Conservation (phyloP, 1,140 invertebrate genomes). For the Orchesella cincta region DNA sequence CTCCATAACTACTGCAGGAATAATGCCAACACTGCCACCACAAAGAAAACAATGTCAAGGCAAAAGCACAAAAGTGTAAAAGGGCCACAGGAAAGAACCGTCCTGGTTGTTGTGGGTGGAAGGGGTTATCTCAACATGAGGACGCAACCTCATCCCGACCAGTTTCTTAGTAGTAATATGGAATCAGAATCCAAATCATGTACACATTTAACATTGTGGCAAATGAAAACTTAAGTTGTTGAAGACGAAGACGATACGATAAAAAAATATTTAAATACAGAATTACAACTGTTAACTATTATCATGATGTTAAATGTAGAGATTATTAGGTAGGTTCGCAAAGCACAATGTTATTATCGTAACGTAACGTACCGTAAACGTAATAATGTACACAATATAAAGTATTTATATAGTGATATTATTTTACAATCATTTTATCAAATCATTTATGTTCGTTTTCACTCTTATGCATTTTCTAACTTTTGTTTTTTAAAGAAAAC, state of each 20-base stretch:
- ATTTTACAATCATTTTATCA: too few species aligned
- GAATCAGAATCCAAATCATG: constrained; percentile 39
- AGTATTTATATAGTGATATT: constrained; percentile 15
- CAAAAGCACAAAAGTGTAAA: constrained; percentile 36
- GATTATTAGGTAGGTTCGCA: too few species aligned
- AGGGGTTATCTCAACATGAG: constrained; percentile 75
- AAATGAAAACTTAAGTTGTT: constrained; percentile 49
- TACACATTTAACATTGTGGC: constrained; percentile 48
- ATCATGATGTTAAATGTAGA: not conserved
- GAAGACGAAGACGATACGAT: not conserved
- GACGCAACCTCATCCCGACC: constrained; percentile 31
- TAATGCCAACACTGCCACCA: constrained; percentile 53
- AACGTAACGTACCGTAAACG: not conserved
- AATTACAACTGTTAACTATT: not conserved
- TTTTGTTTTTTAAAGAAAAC: too few species aligned
- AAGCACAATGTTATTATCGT: not conserved
- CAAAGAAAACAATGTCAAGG: constrained; percentile 39
- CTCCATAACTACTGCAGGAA: constrained; percentile 32
- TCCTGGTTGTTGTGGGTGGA: constrained; percentile 83
- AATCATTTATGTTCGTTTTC: too few species aligned
- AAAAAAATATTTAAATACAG: not conserved
- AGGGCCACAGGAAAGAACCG: constrained; percentile 61
- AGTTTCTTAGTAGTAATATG: constrained; percentile 21
- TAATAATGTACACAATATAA: not conserved
- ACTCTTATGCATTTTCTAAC: too few species aligned